These are phyloP conservation scores for Spodoptera exigua DNA, from an alignment of 2,888 invertebrate genomes.

Conservation along the genomic window DNA sequence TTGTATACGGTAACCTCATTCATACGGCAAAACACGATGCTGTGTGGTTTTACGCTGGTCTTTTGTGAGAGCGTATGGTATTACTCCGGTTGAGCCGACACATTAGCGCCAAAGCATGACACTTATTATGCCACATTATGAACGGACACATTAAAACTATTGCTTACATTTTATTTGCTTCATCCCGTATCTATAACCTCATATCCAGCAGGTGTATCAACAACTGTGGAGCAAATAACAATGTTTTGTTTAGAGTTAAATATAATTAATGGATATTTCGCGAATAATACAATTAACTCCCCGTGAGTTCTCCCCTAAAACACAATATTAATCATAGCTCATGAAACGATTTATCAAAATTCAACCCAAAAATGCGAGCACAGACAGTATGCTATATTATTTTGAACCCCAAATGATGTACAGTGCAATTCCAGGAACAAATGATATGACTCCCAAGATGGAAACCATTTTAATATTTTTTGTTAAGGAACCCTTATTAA, in stretches of 20 bases:
- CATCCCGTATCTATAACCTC: too few relatives aligned
- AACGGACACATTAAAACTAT: too few relatives aligned
- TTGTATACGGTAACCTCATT: too few relatives aligned
- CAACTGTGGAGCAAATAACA: too few relatives aligned
- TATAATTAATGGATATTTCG: conserved; percentile 34
- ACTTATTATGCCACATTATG: too few relatives aligned
- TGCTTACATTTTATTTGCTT: too few relatives aligned
- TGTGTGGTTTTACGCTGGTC: too few relatives aligned
- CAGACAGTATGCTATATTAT: conserved; percentile 34
- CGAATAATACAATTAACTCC: conserved; percentile 20
- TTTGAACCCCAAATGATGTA: conserved; percentile 42
- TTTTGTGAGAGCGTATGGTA: too few relatives aligned
- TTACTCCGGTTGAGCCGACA: too few relatives aligned
- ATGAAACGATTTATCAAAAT: conserved; percentile 46
- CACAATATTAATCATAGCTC: conserved; percentile 44
- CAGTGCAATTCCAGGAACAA: conserved; percentile 47
- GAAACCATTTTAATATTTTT: conserved; percentile 50
- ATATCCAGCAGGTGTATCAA: too few relatives aligned
- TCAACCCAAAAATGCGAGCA: conserved; percentile 31
- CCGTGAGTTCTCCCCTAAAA: conserved; percentile 23
- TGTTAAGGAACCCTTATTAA: conserved; percentile 54
- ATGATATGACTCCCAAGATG: conserved; percentile 35
- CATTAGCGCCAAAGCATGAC: too few relatives aligned
- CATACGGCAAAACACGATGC: too few relatives aligned
- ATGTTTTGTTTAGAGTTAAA: conserved; percentile 13